Evolutionary conservation across 2,888 invertebrate genomes (phyloP).

Genomic region (Lochmaea crataegi): DNA sequence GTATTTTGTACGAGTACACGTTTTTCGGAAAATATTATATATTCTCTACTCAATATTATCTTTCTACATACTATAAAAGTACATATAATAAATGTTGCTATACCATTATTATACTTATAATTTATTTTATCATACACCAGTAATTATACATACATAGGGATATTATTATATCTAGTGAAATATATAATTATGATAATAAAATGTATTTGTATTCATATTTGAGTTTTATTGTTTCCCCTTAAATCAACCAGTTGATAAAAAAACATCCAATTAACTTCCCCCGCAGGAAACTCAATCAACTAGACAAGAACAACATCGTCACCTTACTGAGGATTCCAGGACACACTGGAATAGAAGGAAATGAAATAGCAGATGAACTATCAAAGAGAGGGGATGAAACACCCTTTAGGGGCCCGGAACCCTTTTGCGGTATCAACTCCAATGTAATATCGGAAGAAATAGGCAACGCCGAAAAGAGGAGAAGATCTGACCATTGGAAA

Average conservation of each 20-base stretch:
- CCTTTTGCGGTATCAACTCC: too few species aligned
- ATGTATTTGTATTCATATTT: slow-evolving; percentile 65
- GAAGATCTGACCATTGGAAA: too few species aligned
- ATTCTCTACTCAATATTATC: slow-evolving; percentile 65
- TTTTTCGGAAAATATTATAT: slow-evolving; percentile 64
- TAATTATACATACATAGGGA: slow-evolving; percentile 65
- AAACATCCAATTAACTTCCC: too few species aligned
- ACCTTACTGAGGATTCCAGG: too few species aligned
- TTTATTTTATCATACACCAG: slow-evolving; percentile 67
- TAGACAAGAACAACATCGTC: too few species aligned
- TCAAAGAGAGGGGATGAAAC: too few species aligned
- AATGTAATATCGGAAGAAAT: too few species aligned
- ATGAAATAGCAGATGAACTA: too few species aligned
- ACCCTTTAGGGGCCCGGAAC: too few species aligned
- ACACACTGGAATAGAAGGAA: too few species aligned
- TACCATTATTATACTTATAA: slow-evolving; percentile 64
- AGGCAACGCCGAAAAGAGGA: too few species aligned
- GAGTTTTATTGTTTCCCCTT: not conserved
- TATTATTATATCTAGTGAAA: slow-evolving; percentile 66
- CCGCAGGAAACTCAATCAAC: too few species aligned
- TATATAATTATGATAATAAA: slow-evolving; percentile 67
- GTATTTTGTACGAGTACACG: slow-evolving; percentile 67
- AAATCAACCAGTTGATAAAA: not conserved
- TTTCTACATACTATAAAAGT: slow-evolving; percentile 64
- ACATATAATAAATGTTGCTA: slow-evolving; percentile 66